Percentiles rank a stretch among this genome's conserved stretches.
These are phyloP conservation scores for Apus apus DNA, from an alignment of 2,113 vertebrate genomes.

Conservation along the genomic window DNA sequence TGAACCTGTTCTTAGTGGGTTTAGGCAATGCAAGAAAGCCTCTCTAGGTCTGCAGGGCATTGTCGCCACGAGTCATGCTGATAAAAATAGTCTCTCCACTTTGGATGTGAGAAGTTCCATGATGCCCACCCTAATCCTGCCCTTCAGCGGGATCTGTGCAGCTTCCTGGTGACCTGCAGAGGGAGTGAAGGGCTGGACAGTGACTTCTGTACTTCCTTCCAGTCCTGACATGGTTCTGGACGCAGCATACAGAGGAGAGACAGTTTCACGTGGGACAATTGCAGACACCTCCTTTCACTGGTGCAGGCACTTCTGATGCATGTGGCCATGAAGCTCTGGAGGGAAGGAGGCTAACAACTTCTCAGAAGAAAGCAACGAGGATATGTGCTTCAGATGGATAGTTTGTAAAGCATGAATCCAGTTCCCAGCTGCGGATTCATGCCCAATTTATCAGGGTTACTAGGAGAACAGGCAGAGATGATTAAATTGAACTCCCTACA, in stretches of 20 bases:
- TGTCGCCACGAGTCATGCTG: background rate
- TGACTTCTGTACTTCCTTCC: background rate
- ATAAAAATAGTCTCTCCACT: background rate
- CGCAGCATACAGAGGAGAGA: background rate
- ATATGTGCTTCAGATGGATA: background rate
- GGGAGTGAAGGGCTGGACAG: background rate
- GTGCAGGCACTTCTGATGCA: rapidly evolving
- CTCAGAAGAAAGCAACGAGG: rapidly evolving
- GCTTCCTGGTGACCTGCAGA: background rate
- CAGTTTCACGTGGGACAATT: background rate
- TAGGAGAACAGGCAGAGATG: background rate
- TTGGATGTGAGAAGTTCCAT: background rate
- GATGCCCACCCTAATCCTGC: background rate
- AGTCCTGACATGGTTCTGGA: background rate
- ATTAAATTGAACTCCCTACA: background rate
- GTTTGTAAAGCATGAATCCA: background rate
- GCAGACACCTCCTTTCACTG: background rate
- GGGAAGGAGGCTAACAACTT: background rate
- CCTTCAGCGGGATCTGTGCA: background rate
- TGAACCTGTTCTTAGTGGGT: background rate
- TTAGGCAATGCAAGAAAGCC: background rate
- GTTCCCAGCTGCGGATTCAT: background rate
- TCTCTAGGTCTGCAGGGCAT: background rate
- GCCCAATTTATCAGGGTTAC: background rate
- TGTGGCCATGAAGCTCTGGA: background rate